phyloP scores from a whole-genome alignment of 2,888 invertebrate species.

The Dryomyza anilis region DNA sequence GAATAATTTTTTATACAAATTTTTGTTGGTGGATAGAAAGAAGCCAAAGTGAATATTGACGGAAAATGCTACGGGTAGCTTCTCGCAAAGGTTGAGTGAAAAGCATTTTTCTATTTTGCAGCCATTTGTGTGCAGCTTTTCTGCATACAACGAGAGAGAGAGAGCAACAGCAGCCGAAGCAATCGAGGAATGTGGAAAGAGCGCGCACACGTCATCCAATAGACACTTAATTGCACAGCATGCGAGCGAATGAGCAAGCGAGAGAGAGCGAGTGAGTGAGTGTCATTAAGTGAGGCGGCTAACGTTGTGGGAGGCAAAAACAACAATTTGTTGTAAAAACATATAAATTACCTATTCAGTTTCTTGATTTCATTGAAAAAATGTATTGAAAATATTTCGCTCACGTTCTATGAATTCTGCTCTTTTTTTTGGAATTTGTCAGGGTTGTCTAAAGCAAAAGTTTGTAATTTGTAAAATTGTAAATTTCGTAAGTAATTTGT shows the following conservation, averaged over 20 bases:
- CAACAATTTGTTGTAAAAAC: not conserved
- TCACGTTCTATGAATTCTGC: too few species aligned
- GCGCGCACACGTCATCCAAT: not conserved
- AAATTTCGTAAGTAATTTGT: too few species aligned
- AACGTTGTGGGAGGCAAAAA: not conserved
- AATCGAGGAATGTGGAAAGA: too few species aligned
- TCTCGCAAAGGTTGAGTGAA: slow-evolving; percentile 39
- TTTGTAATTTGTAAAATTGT: too few species aligned
- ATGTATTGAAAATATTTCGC: not conserved
- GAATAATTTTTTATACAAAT: slow-evolving; percentile 38
- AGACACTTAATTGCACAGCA: not conserved
- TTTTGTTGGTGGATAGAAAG: slow-evolving; percentile 57
- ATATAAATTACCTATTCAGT: not conserved
- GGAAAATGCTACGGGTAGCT: slow-evolving; percentile 56
- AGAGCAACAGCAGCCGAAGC: too few species aligned
- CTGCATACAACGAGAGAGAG: not conserved
- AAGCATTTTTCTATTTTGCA: slow-evolving; percentile 26
- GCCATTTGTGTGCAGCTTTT: slow-evolving; percentile 39
- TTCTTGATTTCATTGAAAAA: not conserved
- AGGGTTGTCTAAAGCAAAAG: too few species aligned
- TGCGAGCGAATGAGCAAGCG: not conserved
- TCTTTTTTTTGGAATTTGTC: too few species aligned
- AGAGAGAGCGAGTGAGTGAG: not conserved
- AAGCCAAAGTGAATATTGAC: slow-evolving; percentile 63
- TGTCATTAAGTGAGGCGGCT: not conserved